Percentiles rank a stretch among this genome's conserved stretches.
Conservation (phyloP, 2,797 vertebrate species). For the Danio tinwini region DNA sequence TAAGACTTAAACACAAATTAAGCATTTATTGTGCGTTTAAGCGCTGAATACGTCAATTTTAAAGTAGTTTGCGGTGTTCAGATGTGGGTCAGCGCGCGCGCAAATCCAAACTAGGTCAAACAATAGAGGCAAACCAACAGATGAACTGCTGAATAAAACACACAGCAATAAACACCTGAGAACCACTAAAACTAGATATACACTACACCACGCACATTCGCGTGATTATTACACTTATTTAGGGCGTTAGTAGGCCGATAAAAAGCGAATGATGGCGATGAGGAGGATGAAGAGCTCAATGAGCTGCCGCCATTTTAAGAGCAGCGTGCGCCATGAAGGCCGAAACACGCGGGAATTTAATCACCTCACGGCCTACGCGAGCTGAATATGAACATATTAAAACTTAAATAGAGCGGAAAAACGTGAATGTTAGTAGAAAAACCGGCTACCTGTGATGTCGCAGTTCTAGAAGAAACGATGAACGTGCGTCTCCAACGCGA, state of each 20-base stretch:
- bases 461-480: not conserved
- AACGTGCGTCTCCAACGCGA: not conserved
- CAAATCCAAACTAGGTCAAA: slow-evolving; percentile 33
- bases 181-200: accelerated
- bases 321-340: not conserved
- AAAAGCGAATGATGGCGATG: not conserved
- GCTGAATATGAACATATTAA: accelerated
- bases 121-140: slow-evolving; percentile 17
- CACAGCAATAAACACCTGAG: accelerated
- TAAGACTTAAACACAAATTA: not conserved
- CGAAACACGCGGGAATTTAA: not conserved
- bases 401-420: not conserved
- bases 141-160: not conserved
- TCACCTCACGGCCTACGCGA: accelerated
- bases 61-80: accelerated
- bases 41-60: accelerated
- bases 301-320: slow-evolving; percentile 31
- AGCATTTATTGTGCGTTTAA: accelerated
- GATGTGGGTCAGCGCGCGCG: not conserved
- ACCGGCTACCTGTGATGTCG: slow-evolving; percentile 14
- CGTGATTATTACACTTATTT: accelerated
- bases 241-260: not conserved
- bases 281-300: slow-evolving; percentile 15
- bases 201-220: not conserved
- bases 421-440: accelerated